phyloP scores from a whole-genome alignment of 1,140 invertebrate genomes.

The Pseudomyrmex gracilis region DNA sequence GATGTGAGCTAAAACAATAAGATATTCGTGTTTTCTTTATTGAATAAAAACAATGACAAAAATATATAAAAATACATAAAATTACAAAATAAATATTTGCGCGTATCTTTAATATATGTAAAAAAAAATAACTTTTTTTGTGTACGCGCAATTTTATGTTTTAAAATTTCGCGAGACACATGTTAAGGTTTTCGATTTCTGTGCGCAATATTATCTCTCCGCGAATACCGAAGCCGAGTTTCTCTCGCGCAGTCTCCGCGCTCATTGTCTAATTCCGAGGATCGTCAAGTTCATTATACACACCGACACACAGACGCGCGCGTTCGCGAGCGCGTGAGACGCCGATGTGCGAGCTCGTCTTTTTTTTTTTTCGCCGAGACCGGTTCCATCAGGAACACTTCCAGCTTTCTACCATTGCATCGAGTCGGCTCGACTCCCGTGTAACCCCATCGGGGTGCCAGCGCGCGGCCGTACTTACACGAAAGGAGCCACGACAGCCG shows the following conservation, averaged over 20 bases:
- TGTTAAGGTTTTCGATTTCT: not conserved
- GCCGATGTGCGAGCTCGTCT: slow-evolving; percentile 56
- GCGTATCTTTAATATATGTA: too few relatives aligned
- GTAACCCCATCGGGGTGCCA: slow-evolving; percentile 58
- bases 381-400: slow-evolving; percentile 74
- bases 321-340: slow-evolving; percentile 47
- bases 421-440: slow-evolving; percentile 46
- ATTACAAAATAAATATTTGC: too few relatives aligned
- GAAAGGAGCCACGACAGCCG: slow-evolving; percentile 61
- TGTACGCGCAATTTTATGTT: too few relatives aligned
- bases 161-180: not conserved
- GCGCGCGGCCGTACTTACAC: slow-evolving; percentile 3
- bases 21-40: too few relatives aligned
- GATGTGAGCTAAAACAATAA: too few relatives aligned
- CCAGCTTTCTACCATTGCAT: slow-evolving; percentile 74
- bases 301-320: not conserved
- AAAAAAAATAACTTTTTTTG: too few relatives aligned
- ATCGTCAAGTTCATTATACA: slow-evolving; percentile 71
- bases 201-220: not conserved
- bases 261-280: slow-evolving; percentile 67
- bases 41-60: too few relatives aligned
- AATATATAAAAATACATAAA: too few relatives aligned
- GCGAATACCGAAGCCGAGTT: not conserved
- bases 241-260: slow-evolving; percentile 17
- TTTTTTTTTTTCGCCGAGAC: slow-evolving; percentile 64